These are phyloP conservation scores for Dasyurus viverrinus DNA, from an alignment of 2,113 vertebrate genomes.

Conservation along the genomic window DNA sequence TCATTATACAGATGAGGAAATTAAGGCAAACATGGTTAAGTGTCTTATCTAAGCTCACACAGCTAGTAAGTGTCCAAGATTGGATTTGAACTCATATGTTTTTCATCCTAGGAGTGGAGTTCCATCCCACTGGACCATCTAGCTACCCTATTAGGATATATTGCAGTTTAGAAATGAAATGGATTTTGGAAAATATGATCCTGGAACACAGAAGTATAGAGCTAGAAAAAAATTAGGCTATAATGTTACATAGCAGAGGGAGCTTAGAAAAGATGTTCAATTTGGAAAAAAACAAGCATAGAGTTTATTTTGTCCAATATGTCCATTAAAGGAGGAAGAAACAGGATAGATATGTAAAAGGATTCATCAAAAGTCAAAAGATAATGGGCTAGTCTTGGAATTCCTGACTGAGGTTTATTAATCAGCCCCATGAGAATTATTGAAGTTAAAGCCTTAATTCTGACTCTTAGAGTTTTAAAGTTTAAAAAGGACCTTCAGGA, in stretches of 20 bases:
- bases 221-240: not conserved
- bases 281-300: not conserved
- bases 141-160: not conserved
- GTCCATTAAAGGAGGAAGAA: not conserved
- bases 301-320: not conserved
- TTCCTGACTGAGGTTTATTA: not conserved
- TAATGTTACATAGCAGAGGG: not conserved
- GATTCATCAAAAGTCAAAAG: not conserved
- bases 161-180: not conserved
- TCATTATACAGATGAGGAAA: not conserved
- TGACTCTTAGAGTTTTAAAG: not conserved
- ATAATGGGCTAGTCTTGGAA: not conserved
- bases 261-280: not conserved
- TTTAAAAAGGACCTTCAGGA: not conserved
- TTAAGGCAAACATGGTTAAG: not conserved
- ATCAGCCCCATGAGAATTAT: not conserved
- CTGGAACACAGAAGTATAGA: not conserved
- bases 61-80: not conserved
- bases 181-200: not conserved
- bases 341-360: not conserved
- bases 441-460: not conserved
- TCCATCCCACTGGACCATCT: too few species aligned
- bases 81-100: not conserved
- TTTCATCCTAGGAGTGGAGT: not conserved
- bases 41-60: not conserved